Percentiles rank a stretch among this genome's conserved stretches.
Conservation (phyloP, 1,140 invertebrate species). For the Drosophila pseudoananassae region DNA sequence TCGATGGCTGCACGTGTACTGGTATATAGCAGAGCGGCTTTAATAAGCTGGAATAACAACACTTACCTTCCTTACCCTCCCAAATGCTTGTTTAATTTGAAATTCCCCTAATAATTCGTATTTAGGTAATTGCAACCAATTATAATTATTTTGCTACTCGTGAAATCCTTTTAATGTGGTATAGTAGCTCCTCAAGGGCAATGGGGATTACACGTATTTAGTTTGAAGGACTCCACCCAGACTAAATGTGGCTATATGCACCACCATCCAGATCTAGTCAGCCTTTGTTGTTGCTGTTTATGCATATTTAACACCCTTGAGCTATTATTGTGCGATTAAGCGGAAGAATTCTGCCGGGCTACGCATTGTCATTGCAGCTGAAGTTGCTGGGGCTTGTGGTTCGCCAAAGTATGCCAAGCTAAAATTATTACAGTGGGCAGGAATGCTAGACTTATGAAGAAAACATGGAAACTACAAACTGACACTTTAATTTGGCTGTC, state of each 20-base stretch:
- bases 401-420: constrained; percentile 12
- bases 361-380: constrained; percentile 47
- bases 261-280: constrained; percentile 33
- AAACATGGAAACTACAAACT: too few relatives aligned
- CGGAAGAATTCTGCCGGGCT: constrained; percentile 62
- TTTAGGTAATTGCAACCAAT: constrained; percentile 21
- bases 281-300: constrained; percentile 36
- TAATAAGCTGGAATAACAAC: constrained; percentile 7
- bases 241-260: constrained; percentile 14
- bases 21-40: not conserved
- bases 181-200: not conserved
- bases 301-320: constrained; percentile 62
- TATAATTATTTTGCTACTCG: constrained; percentile 17
- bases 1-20: constrained; percentile 6
- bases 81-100: not conserved
- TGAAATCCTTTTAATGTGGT: not conserved
- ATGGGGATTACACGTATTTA: not conserved
- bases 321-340: constrained; percentile 75
- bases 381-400: constrained; percentile 29
- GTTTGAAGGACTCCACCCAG: constrained; percentile 2
- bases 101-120: not conserved
- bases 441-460: not conserved
- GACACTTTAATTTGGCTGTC: too few relatives aligned
- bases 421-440: constrained; percentile 19
- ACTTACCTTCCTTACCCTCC: not conserved